Conservation (phyloP, 1,140 invertebrate genomes). For the Rhyacophila brunnea region DNA sequence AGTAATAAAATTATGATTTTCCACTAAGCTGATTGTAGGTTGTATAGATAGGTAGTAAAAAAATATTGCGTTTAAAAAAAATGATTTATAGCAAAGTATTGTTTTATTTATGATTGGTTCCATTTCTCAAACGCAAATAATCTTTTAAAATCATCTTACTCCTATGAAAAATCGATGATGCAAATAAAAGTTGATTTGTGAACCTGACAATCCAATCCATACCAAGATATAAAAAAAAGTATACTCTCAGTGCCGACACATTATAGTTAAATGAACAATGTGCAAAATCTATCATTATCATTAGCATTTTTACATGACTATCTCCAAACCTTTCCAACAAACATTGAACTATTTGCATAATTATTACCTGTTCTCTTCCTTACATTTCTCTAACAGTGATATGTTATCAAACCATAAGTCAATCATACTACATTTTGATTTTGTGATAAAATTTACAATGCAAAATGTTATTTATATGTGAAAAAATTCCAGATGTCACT, state of each 20-base stretch:
- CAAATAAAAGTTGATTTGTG: slow-evolving; percentile 6
- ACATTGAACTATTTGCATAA: slow-evolving; percentile 20
- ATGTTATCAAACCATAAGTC: slow-evolving; percentile 29
- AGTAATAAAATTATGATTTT: background rate
- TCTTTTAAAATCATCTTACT: too few species aligned
- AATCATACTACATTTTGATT: slow-evolving; percentile 24
- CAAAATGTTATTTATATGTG: slow-evolving; percentile 21
- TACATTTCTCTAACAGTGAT: slow-evolving; percentile 27
- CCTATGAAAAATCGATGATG: slow-evolving; percentile 9
- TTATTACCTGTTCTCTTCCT: slow-evolving; percentile 18
- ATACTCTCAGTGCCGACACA: slow-evolving; percentile 25
- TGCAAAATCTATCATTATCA: slow-evolving; percentile 34
- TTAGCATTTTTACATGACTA: slow-evolving; percentile 24
- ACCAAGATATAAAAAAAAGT: slow-evolving; percentile 17
- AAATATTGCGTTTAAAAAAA: background rate
- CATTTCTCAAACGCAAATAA: slow-evolving; percentile 2
- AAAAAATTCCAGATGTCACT: slow-evolving; percentile 16
- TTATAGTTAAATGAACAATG: slow-evolving; percentile 33
- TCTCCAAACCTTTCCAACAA: slow-evolving; percentile 13
- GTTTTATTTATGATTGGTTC: slow-evolving; percentile 21
- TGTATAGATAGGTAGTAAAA: too few species aligned
- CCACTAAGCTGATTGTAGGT: background rate
- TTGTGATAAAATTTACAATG: slow-evolving; percentile 29
- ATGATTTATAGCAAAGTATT: too few species aligned
- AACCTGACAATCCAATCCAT: slow-evolving; percentile 23